A percentile compares a stretch with the other conserved stretches of the same genome.
These are phyloP conservation scores for Thumatha senex DNA, from an alignment of 2,888 invertebrate species.

Conservation along the genomic window DNA sequence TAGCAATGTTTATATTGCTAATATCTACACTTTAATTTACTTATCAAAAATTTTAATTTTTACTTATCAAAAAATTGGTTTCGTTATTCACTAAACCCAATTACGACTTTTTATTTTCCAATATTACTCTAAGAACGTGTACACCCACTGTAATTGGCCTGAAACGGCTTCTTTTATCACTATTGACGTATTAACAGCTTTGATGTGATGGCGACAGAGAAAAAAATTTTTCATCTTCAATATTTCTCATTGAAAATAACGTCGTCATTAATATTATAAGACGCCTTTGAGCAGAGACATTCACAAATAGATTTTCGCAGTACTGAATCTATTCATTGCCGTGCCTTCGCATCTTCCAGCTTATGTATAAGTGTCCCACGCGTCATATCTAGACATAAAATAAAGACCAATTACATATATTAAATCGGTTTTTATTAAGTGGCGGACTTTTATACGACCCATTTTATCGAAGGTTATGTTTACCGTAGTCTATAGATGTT, in stretches of 20 bases:
- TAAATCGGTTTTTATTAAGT: not conserved
- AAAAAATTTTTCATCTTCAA: not conserved
- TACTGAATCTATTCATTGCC: slow-evolving; percentile 11
- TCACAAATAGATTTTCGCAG: slow-evolving; percentile 15
- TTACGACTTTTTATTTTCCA: too few species aligned
- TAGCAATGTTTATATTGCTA: too few species aligned
- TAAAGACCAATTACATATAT: not conserved
- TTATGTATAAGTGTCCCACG: not conserved
- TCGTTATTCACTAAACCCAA: too few species aligned
- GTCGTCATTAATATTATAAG: not conserved
- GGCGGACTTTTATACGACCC: not conserved
- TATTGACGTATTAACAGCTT: too few species aligned
- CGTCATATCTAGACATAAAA: not conserved
- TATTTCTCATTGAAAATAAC: not conserved
- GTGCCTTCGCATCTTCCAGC: not conserved
- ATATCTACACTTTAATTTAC: too few species aligned
- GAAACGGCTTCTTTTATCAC: too few species aligned
- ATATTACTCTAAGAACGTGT: too few species aligned
- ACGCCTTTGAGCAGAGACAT: slow-evolving; percentile 1
- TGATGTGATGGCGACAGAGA: too few species aligned
- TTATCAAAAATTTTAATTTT: too few species aligned
- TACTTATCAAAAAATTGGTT: too few species aligned
- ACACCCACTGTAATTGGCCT: too few species aligned
- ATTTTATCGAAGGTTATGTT: not conserved
- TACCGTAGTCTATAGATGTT: too few species aligned